Base-by-base conservation (phyloP, 2,797 vertebrate genomes). In the Sarcoramphus papa region DNA sequence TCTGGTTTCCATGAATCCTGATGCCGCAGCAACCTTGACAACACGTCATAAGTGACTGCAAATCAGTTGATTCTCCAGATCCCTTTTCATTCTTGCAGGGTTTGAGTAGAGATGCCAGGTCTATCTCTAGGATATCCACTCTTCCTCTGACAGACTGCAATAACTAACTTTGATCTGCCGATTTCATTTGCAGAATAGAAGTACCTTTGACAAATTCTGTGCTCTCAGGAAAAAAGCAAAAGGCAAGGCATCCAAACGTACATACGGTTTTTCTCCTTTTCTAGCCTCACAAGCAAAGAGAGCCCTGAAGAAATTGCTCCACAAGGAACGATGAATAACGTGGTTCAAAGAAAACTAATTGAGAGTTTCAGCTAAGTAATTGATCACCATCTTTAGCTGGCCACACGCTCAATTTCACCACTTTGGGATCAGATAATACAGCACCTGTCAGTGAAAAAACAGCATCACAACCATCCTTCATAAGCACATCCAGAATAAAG, bases 221-320 rank as follows among this genome's bases (percentile, higher is more conserved):
- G 22, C 14, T 70, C 43, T 77, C 43, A 51, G 53, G 21, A 84
- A 84, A 67, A 62, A 41, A 80, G 5, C 3, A 1, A 37, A 48
- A 62, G 18, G 6, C 14, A 63, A 63, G 65, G 18, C 10, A 78
- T 16, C 30, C 48, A 63, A 76, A 25, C 4, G 41, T 4, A 22
- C 0, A 4, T 14, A n/a, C 0, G 0, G 0, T 25, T 74, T 43
- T 60, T 33, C n/a, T 62, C 28, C 12, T 59, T 86, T 70, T 73
- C 25, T 56, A 67, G 23, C 5, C 25, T 69, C 1, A 0, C 25
- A 62, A 70, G 17, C 19, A 51, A 48, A 57, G 11, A 64, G 2
- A 31, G 10, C 19, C 30, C 41, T 5, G 4, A 69, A n/a, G 12
- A 93, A 73, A 81, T 22, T 43, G 5, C 18, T 84, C 21, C 23